phyloP scores from a whole-genome alignment of 2,888 invertebrate genomes.

The Argynnis bischoffii region DNA sequence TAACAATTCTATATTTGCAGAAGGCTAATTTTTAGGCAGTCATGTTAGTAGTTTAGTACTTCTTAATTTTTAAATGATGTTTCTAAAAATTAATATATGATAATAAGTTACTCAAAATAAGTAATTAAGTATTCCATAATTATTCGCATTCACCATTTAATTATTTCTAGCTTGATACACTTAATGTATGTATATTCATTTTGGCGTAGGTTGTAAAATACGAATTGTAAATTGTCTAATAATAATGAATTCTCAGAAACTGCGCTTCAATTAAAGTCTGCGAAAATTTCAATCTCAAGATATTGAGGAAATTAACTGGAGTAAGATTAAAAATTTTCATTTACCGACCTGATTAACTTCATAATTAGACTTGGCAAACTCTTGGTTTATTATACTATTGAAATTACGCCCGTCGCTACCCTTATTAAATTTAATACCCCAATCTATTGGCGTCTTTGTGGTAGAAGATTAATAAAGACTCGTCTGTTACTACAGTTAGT shows the following conservation, averaged over 20 bases:
- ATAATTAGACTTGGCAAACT: slow-evolving; percentile 74
- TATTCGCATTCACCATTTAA: slow-evolving; percentile 7
- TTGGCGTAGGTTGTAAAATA: slow-evolving; percentile 17
- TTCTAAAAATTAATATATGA: neutral
- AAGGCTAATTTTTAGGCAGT: too few relatives aligned
- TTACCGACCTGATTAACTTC: slow-evolving; percentile 77
- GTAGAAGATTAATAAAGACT: slow-evolving; percentile 17
- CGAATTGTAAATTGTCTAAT: slow-evolving; percentile 30
- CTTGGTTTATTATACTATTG: slow-evolving; percentile 63
- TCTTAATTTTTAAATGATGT: neutral
- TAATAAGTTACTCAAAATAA: neutral
- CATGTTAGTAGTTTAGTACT: too few relatives aligned
- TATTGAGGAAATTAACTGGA: slow-evolving; percentile 73
- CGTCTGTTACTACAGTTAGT: too few relatives aligned
- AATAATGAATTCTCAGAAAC: slow-evolving; percentile 44
- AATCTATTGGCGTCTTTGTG: slow-evolving; percentile 11
- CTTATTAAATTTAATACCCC: slow-evolving; percentile 32
- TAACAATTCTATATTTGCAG: too few relatives aligned
- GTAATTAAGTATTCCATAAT: slow-evolving; percentile 5
- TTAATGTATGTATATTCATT: slow-evolving; percentile 25
- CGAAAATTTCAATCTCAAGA: slow-evolving; percentile 62
- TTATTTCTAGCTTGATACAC: slow-evolving; percentile 14
- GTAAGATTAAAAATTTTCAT: slow-evolving; percentile 77
- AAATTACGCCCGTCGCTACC: slow-evolving; percentile 45
- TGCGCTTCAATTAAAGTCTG: slow-evolving; percentile 40